Conservation (phyloP, 2,797 vertebrate species). For the Megaceryle alcyon region DNA sequence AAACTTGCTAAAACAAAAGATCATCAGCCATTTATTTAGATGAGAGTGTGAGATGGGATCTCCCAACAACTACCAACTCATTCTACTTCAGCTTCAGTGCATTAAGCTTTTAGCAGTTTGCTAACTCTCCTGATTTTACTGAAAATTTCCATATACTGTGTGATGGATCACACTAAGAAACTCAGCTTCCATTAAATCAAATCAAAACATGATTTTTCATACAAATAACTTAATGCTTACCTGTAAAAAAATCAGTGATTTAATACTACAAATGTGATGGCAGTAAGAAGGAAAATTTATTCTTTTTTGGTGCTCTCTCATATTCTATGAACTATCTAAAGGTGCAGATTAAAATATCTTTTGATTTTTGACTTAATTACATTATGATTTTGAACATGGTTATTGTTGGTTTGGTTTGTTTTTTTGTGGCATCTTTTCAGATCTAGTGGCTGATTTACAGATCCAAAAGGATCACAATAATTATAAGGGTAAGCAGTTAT, state of each 20-base stretch:
- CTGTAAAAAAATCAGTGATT: slow-evolving; percentile 6
- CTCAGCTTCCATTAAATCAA: slow-evolving; percentile 1
- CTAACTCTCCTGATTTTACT: background rate
- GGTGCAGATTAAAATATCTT: background rate
- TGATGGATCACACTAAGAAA: background rate
- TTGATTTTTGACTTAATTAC: background rate
- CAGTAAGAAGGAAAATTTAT: background rate
- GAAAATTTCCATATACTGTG: background rate
- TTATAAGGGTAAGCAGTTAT: background rate
- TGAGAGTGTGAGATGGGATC: background rate
- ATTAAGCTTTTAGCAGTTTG: background rate
- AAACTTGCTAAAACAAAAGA: background rate
- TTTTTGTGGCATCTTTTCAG: background rate
- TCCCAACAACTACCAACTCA: background rate
- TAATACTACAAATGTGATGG: background rate
- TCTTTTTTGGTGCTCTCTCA: background rate
- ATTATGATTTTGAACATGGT: background rate
- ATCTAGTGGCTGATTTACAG: background rate
- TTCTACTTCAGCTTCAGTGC: background rate
- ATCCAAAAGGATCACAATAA: background rate
- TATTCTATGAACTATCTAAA: background rate
- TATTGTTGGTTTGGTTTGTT: background rate
- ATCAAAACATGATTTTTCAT: slow-evolving; percentile 2
- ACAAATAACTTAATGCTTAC: background rate
- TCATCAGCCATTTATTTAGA: background rate